A percentile compares a stretch with the other conserved stretches of the same genome.
Conservation (phyloP, 2,797 vertebrate genomes). For the Neosilurus mollespiculum region DNA sequence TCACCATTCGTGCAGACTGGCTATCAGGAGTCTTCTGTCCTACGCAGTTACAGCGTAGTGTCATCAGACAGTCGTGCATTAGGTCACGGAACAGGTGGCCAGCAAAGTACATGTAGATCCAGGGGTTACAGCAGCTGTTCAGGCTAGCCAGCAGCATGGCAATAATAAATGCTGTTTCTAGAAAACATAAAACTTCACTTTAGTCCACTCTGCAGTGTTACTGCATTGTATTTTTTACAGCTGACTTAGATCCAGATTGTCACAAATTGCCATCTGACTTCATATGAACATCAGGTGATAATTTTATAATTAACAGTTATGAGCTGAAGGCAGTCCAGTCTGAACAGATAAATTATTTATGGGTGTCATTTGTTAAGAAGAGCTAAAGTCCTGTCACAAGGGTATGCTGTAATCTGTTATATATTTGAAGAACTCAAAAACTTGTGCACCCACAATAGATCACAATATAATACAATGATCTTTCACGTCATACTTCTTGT, state of each 20-base stretch:
- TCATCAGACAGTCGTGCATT: conserved; percentile 63
- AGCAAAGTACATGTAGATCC: conserved; percentile 98
- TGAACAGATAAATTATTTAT: background rate
- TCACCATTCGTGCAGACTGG: conserved; percentile 76
- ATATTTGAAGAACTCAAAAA: background rate
- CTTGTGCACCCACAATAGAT: background rate
- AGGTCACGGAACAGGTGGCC: conserved; percentile 92
- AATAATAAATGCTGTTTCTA: conserved; percentile 90
- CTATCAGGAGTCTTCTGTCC: conserved; percentile 74
- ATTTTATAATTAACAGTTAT: no score
- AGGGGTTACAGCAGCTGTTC: conserved; percentile 99
- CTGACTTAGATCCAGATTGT: background rate
- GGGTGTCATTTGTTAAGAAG: background rate
- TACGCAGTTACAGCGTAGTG: conserved; percentile 70
- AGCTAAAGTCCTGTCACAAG: background rate
- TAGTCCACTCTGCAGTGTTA: conserved; percentile 10
- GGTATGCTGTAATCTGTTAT: background rate
- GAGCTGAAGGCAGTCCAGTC: background rate
- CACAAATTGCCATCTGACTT: background rate
- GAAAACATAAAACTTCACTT: conserved; percentile 27
- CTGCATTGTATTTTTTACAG: background rate
- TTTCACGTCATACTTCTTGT: background rate
- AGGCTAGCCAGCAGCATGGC: conserved; percentile 94
- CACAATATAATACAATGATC: background rate
- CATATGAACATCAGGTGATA: no score